A percentile compares a stretch with the other conserved stretches of the same genome.
Conservation (phyloP, 37 sponge, comb jelly and placozoan genomes). For the Cliona cf. orientalis region DNA sequence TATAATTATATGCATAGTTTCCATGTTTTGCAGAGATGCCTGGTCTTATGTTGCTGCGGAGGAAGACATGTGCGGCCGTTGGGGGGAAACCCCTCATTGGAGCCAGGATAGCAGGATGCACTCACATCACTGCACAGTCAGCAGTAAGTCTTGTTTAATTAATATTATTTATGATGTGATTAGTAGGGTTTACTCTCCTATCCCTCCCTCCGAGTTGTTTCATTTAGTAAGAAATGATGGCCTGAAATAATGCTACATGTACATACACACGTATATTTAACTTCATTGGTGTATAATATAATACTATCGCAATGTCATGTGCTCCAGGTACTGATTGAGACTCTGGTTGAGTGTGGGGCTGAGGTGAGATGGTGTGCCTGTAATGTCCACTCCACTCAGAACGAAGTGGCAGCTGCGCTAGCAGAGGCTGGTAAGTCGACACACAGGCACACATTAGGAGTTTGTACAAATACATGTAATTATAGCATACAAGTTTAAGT, state of each 20-base stretch:
- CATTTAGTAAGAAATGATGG: too few relatives aligned
- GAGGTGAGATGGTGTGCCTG: constrained; percentile 81
- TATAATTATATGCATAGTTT: too few relatives aligned
- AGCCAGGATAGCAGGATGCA: constrained; percentile 63
- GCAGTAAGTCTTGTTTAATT: constrained; percentile 41
- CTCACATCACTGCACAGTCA: constrained; percentile 22
- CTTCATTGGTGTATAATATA: too few relatives aligned
- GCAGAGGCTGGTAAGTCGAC: constrained; percentile 65
- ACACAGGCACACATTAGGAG: background rate
- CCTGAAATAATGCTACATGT: too few relatives aligned
- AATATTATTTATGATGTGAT: too few relatives aligned
- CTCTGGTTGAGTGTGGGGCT: constrained; percentile 83
- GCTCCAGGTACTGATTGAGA: constrained; percentile 87
- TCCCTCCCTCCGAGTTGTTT: too few relatives aligned
- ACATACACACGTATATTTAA: too few relatives aligned
- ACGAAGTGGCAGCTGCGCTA: constrained; percentile 87
- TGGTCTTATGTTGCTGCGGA: constrained; percentile 82
- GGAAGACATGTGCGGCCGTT: constrained; percentile 56
- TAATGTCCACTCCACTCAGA: constrained; percentile 92
- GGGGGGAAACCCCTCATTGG: constrained; percentile 73
- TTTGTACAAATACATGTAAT: background rate
- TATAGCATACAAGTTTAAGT: background rate
- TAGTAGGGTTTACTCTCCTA: too few relatives aligned
- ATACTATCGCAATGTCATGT: too few relatives aligned
- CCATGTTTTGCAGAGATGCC: constrained; percentile 76